phyloP scores from a whole-genome alignment of 2,113 vertebrate species.

The Leucosticte australis region DNA sequence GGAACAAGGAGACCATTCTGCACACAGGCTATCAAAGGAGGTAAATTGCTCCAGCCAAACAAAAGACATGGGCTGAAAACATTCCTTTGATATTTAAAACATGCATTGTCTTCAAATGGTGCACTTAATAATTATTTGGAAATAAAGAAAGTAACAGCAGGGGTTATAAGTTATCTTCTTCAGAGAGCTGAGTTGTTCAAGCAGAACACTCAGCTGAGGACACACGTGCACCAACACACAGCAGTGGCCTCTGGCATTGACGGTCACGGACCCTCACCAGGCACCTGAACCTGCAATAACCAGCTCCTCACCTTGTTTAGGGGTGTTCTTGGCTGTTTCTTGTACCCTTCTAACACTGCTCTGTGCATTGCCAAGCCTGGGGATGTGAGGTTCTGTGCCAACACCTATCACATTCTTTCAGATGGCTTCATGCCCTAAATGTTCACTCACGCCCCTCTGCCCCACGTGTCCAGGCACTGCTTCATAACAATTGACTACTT shows the following conservation, averaged over 20 bases:
- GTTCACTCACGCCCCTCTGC: background rate
- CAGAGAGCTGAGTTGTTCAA: background rate
- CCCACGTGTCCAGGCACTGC: background rate
- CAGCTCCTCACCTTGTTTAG: background rate
- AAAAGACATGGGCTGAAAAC: background rate
- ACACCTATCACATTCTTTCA: background rate
- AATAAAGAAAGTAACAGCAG: background rate
- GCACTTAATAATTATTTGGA: background rate
- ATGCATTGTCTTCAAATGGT: background rate
- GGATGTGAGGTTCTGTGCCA: background rate
- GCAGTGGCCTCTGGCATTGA: fast-evolving
- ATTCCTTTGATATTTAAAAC: background rate
- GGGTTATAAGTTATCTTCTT: background rate
- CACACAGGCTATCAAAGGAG: background rate
- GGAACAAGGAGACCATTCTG: background rate
- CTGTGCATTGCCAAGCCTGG: background rate
- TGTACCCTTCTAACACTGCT: background rate
- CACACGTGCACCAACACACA: background rate
- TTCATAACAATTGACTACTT: background rate
- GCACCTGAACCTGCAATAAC: background rate
- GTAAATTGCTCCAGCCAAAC: background rate
- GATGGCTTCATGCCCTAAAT: background rate
- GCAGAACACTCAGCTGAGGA: background rate
- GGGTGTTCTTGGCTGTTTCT: background rate
- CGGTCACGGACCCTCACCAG: background rate